Percentiles rank a stretch among this genome's conserved stretches.
These are phyloP conservation scores for Fratercula arctica DNA, from an alignment of 2,797 vertebrate genomes.

Conservation along the genomic window DNA sequence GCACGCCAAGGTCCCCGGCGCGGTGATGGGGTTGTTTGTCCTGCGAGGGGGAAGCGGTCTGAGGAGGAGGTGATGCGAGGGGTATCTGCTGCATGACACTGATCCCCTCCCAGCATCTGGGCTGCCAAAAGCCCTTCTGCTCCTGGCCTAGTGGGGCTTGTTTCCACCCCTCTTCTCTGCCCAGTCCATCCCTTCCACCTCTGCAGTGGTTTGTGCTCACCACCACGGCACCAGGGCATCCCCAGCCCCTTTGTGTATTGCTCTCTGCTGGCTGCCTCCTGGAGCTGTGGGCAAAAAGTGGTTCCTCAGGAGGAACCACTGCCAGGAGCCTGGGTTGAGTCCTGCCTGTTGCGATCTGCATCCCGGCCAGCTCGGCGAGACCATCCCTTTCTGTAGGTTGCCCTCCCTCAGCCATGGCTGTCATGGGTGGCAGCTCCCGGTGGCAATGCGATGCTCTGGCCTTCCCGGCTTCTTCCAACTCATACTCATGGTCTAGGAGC, in stretches of 20 bases:
- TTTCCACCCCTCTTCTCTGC: background rate
- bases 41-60: background rate
- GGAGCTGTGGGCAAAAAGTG: background rate
- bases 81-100: background rate
- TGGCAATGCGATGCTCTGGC: background rate
- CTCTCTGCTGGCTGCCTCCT: background rate
- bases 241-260: too few relatives aligned
- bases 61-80: background rate
- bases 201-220: background rate
- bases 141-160: background rate
- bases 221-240: background rate
- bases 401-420: background rate
- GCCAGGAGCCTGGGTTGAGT: fast-evolving
- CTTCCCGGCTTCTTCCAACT: background rate
- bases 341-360: background rate
- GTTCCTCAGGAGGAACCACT: background rate
- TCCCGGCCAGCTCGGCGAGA: fast-evolving
- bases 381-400: background rate
- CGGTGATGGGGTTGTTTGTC: background rate
- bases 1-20: fast-evolving
- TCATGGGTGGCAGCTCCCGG: background rate
- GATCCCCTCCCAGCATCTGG: background rate
- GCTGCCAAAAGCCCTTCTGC: background rate
- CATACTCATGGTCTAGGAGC: background rate
- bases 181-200: background rate